phyloP scores from a whole-genome alignment of 2,113 vertebrate genomes.

The Grus americana region DNA sequence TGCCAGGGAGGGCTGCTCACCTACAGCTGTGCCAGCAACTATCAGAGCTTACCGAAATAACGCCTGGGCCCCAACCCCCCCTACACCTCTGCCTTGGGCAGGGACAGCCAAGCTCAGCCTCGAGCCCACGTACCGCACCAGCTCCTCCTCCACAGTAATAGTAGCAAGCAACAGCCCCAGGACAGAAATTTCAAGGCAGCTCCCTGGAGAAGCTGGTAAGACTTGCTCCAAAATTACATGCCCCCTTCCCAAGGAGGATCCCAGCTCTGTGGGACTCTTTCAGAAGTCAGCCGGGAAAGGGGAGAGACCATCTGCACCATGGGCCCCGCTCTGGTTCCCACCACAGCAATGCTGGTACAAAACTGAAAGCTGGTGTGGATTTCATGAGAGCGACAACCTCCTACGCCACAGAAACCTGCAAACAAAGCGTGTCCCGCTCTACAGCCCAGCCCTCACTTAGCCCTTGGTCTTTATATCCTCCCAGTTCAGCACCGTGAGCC shows the following conservation, averaged over 20 bases:
- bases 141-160: not conserved
- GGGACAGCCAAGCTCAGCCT: not conserved
- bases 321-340: not conserved
- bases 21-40: not conserved
- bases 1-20: not conserved
- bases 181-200: not conserved
- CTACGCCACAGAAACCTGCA: not conserved
- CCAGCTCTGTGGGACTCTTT: not conserved
- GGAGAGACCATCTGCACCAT: not conserved
- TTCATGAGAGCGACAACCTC: not conserved
- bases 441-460: not conserved
- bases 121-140: fast-evolving
- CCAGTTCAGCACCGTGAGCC: not conserved
- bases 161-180: not conserved
- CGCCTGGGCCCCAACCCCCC: not conserved
- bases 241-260: not conserved
- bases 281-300: not conserved
- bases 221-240: not conserved
- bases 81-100: not conserved
- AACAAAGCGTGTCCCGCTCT: not conserved
- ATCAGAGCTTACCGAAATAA: not conserved
- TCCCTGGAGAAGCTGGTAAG: not conserved
- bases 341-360: not conserved
- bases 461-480: not conserved
- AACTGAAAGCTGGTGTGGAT: not conserved